phyloP scores from a whole-genome alignment of 2,797 vertebrate genomes.

The Urocyon cinereoargenteus region DNA sequence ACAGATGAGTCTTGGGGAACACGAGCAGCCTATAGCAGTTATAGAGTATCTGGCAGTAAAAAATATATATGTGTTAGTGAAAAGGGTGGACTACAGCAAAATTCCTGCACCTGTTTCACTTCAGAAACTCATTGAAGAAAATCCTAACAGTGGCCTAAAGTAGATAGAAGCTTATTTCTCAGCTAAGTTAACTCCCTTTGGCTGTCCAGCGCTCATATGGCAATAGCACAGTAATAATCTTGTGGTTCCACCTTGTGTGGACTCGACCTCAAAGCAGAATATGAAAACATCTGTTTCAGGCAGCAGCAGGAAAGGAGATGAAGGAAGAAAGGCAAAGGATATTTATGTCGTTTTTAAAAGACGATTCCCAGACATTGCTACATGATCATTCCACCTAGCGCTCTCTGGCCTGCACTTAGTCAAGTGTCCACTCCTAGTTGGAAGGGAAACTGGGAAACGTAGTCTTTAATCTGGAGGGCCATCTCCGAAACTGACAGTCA shows the following conservation, averaged over 20 bases:
- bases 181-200: neutral
- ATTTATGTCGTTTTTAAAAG: neutral
- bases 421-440: neutral
- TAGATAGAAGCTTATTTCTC: neutral
- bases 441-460: neutral
- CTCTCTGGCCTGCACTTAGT: neutral
- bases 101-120: neutral
- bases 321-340: neutral
- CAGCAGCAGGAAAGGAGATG: neutral
- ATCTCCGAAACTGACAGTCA: neutral
- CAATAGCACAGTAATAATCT: neutral
- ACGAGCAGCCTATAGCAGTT: neutral
- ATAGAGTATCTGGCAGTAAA: constrained; percentile 49
- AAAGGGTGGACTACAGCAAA: neutral
- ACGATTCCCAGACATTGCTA: neutral
- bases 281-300: neutral
- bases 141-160: neutral
- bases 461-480: neutral
- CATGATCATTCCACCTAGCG: neutral
- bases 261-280: neutral
- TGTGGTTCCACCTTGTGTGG: neutral
- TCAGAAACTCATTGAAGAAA: neutral
- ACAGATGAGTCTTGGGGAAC: neutral
- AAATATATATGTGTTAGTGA: neutral
- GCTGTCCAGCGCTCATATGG: neutral